These are phyloP conservation scores for Oscheius myriophilus DNA, from an alignment of 2,888 invertebrate genomes.

Conservation along the genomic window DNA sequence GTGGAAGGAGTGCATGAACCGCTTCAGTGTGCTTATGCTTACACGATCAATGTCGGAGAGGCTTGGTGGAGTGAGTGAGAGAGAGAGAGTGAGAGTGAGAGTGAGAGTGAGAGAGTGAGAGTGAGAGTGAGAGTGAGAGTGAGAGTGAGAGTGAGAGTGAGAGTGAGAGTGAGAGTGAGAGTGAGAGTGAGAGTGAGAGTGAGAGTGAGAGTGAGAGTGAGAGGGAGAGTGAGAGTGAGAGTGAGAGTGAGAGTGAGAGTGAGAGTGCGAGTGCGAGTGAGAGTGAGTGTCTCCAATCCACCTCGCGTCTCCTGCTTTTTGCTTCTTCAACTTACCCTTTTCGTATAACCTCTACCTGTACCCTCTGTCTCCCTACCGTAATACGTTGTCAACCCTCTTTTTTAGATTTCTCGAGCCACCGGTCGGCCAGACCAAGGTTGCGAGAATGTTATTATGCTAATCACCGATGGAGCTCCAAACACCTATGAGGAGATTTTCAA, in stretches of 20 bases:
- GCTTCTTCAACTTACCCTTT: neutral
- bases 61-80: neutral
- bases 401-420: constrained; percentile 20
- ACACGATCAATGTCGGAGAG: neutral
- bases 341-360: neutral
- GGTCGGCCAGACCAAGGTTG: constrained; percentile 76
- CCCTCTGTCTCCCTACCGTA: neutral
- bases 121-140: neutral
- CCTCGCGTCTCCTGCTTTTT: neutral
- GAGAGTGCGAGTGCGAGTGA: neutral
- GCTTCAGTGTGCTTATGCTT: neutral
- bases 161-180: neutral
- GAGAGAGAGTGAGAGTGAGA: neutral
- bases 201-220: neutral
- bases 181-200: neutral
- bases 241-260: neutral
- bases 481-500: constrained; percentile 91
- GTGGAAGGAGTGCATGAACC: constrained; percentile 1
- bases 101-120: neutral
- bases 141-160: neutral
- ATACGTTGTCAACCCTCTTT: neutral
- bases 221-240: neutral
- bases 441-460: constrained; percentile 97
- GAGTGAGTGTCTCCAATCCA: neutral
- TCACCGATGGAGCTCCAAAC: constrained; percentile 97